Base-by-base conservation (phyloP, 2,113 vertebrate species). In the Gallinago paraguaiae region DNA sequence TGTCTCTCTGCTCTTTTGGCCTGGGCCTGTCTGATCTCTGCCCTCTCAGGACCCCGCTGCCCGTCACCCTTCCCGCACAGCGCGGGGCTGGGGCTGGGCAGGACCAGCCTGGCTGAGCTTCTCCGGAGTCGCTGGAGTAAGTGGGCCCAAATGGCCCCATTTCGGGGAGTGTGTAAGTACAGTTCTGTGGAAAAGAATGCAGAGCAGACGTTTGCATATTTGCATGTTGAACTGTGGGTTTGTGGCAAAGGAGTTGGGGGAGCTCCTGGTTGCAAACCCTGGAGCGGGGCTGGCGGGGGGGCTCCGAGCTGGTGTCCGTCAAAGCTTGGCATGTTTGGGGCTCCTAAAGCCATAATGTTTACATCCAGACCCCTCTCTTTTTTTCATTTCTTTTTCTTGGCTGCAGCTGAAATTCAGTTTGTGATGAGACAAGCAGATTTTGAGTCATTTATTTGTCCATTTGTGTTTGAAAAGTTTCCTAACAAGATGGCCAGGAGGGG, bases 71-170 rank as follows among this genome's bases (percentile, higher is more conserved):
- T 53, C 6, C 17, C 37, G 46, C 37, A 1, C 10, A 37, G 69
- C 0, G 0, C 77, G 0, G 1, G 39, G 11, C 9, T 5, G 68
- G 45, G 45, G 56, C 67, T 54, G 15, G 17, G 6, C 4, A 24
- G 83, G 33, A 19, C 45, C 5, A 10, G 28, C 19, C 33, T 35
- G 43, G 59, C 7, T 50, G 61, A 64, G 70, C 39, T 88, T 54
- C 61, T 56, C 35, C 53, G 37, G 64, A 33, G 46, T 3, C 4
- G 23, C 13, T 41, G 22, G n/a, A 41, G 2, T 23, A 35, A 53
- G 7, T 22, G 39, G 69, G 89, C 24, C 53, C 28, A 56, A 63
- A 31, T 57, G 35, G 25, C 50, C 50, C 45, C 1, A 0, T 69
- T 80, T 70, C 13, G 82, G n/a, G 13, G 13, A 39, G 14, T 12